phyloP scores from a whole-genome alignment of 2,113 vertebrate species.

The Eclectus roratus region DNA sequence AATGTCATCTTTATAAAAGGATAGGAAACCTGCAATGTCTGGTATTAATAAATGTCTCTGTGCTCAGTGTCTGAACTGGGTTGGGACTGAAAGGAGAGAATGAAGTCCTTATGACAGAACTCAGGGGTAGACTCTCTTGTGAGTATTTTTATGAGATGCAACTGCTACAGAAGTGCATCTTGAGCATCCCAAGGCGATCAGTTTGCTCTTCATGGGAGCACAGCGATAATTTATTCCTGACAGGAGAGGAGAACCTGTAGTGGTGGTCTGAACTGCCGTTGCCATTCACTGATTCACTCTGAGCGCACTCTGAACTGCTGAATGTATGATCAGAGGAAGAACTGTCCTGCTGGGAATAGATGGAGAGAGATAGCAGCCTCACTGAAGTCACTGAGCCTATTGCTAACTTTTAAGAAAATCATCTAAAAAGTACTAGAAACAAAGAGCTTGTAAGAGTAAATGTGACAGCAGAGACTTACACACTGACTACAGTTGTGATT shows the following conservation, averaged over 20 bases:
- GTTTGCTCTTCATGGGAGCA: neutral
- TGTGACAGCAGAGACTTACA: neutral
- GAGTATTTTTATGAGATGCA: slow-evolving; percentile 33
- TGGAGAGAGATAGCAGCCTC: neutral
- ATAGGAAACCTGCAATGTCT: slow-evolving; percentile 45
- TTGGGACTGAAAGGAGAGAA: slow-evolving; percentile 23
- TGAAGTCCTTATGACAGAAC: slow-evolving; percentile 39
- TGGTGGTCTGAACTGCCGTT: neutral
- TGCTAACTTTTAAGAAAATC: neutral
- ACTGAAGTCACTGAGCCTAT: neutral
- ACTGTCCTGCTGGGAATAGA: neutral
- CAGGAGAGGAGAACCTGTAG: neutral
- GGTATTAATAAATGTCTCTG: slow-evolving; percentile 57
- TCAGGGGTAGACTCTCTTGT: neutral
- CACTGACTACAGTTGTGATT: neutral
- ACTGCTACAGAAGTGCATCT: neutral
- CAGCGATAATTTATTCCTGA: neutral
- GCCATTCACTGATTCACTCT: neutral
- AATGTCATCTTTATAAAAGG: slow-evolving; percentile 47
- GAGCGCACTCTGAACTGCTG: neutral
- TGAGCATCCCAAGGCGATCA: neutral
- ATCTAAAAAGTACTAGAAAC: neutral
- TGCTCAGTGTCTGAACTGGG: neutral
- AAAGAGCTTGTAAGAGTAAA: neutral
- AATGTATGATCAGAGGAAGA: neutral